phyloP scores from a whole-genome alignment of 1,140 invertebrate genomes.

The Bombus ignitus region DNA sequence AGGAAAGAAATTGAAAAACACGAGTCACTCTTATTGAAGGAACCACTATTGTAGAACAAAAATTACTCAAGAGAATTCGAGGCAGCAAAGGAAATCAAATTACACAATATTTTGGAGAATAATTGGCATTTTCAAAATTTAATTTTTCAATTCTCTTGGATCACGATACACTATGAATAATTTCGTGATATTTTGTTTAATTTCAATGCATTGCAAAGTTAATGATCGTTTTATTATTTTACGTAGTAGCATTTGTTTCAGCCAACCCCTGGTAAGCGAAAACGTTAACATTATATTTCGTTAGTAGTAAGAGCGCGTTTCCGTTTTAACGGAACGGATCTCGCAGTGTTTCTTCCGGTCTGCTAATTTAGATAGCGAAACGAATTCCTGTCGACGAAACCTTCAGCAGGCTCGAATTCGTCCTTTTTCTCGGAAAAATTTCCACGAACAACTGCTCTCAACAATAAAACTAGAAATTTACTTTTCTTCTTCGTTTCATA shows the following conservation, averaged over 20 bases:
- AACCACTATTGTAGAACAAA: not conserved
- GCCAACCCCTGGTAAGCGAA: not conserved
- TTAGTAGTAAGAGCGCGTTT: conserved; percentile 14
- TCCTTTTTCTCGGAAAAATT: not conserved
- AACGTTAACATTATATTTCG: not conserved
- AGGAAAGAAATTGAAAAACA: too few species aligned
- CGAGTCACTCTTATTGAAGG: too few species aligned
- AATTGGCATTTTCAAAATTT: too few species aligned
- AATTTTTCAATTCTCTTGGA: too few species aligned
- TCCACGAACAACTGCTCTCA: not conserved
- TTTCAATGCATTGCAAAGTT: not conserved
- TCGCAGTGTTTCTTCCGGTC: conserved; percentile 43
- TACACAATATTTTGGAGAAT: not conserved
- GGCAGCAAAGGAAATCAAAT: not conserved
- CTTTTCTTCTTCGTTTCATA: not conserved
- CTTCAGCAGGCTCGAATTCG: not conserved
- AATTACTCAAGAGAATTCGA: not conserved
- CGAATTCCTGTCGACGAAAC: conserved; percentile 27
- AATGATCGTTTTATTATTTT: not conserved
- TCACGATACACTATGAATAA: too few species aligned
- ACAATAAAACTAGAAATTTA: not conserved
- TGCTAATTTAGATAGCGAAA: conserved; percentile 44
- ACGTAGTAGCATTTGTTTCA: not conserved
- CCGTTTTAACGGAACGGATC: conserved; percentile 34
- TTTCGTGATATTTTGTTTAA: not conserved